Evolutionary conservation across 2,797 vertebrate species (phyloP), one percentile per base, ranked within the genome.

Genomic region (Eupleurogrammus muticus): DNA sequence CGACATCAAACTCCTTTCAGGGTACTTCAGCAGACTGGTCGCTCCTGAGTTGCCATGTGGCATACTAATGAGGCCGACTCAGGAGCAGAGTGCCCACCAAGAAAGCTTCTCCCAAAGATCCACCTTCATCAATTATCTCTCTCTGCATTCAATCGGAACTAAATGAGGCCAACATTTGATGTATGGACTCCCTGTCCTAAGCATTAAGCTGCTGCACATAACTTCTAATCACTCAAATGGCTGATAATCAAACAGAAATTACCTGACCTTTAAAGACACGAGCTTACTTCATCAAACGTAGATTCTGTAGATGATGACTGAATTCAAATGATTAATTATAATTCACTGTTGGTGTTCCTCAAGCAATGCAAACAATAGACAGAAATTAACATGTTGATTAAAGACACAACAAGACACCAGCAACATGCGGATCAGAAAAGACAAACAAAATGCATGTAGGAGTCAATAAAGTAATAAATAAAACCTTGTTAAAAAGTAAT

Each of bases 1-100:
- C 1, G 69, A 90, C 89, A 87, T 85, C 58, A 50, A 77, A 91
- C 90, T 88, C 85, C 85, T 90, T 91, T 92, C 87, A 87, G 80
- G 78, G 81, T 58, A 53, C 55, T 70, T 52, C 73, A 59, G n/a
- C 68, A 65, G 48, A 60, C 49, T 16, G 40, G 73, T 81, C 86
- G 73, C 83, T 38, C 54, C 58, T 66, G 81, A 70, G 50, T 77
- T 66, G 44, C 36, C 49, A 65, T 72, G 72, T 64, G 69, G 80
- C 70, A 84, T 88, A 76, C 80, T 83, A 86, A 92, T 89, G 84
- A 92, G 70, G 65, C 58, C 0, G 75, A 72, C 70, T 86, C 75
- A 32, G 40, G 73, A 79, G 73, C 70, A 55, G 59, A 83, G 71
- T 61, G 58, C 73, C 85, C 76, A 84, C 75, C 68, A 80, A 75